Percentiles rank a stretch among this genome's conserved stretches.
Evolutionary conservation across 2,797 vertebrate species (phyloP).

Genomic region (Mormyrops boulengeri): DNA sequence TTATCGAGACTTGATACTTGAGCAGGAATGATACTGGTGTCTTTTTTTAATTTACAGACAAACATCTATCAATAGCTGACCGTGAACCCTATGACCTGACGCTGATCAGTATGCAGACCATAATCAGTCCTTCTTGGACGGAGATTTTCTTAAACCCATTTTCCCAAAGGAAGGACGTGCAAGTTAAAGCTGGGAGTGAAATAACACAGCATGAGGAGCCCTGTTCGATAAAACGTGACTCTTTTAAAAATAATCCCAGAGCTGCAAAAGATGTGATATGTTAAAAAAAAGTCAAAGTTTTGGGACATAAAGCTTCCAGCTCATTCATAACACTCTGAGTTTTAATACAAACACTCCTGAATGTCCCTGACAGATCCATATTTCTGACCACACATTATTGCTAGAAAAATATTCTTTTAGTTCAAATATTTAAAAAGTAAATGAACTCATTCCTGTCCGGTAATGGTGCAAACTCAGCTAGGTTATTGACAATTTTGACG

Average conservation of each 20-base stretch:
- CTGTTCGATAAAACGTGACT: neutral
- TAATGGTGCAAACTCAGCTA: neutral
- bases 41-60: neutral
- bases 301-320: neutral
- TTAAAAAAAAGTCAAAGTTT: neutral
- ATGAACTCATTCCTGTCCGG: neutral
- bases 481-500: neutral
- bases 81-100: neutral
- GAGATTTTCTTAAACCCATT: neutral
- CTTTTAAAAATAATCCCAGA: conserved; percentile 4
- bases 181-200: neutral
- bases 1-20: neutral
- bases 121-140: neutral
- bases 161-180: neutral
- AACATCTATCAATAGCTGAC: neutral
- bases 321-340: neutral
- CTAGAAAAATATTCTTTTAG: neutral
- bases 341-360: neutral
- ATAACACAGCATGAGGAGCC: neutral
- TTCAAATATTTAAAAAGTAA: neutral
- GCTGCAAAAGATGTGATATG: neutral
- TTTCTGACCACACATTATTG: neutral
- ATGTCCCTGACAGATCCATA: neutral
- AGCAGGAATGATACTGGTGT: neutral
- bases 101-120: neutral